Evolutionary conservation across 1,140 invertebrate species (phyloP), one percentile per base, ranked within the genome.

Genomic region (Megalopta genalis): DNA sequence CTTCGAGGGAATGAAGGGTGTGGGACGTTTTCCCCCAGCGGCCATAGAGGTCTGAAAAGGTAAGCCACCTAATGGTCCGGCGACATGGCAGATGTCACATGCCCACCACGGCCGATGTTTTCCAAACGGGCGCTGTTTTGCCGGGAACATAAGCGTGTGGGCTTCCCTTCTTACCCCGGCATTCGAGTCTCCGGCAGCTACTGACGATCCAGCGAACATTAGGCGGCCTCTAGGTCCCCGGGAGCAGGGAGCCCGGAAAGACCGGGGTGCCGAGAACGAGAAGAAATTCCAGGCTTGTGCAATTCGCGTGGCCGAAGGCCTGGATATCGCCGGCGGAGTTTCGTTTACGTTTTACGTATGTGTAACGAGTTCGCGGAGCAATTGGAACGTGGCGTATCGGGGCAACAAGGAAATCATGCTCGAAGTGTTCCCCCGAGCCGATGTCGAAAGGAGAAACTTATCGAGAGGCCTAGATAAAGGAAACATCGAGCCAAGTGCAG

Each of bases 241-340:
- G 73, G 81, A 77, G 83, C 49, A 70, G 78, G 9, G 74, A 59
- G 83, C 71, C 32, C 0, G 42, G 14, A 46, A 46, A 46, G 42
- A 46, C 42, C 42, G 42, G 10, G 10, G 32, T 2, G 32, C 32
- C 32, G 32, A 32, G 32, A 32, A 10, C 42, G 14, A 54, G 74
- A 85, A 86, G 89, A 91, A 93, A 93, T 93, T 92, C 90, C 90
- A 89, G 81, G 84, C 91, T 92, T 92, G 90, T 92, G 91, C 90
- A 90, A 91, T 92, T 91, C 89, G 86, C 87, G 80, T 81, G 73
- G 54, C 77, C 80, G 81, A 57, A 81, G 62, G 70, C 73, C 59
- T 72, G 60, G 59, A 49, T 63, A 77, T 69, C 65, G 74, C n/a
- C 60, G 66, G 49, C 64, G 75, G 42, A 67, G 71, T 85, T 86